These are phyloP conservation scores for Nephrocerus scutellatus DNA, from an alignment of 2,888 invertebrate species.

Conservation along the genomic window DNA sequence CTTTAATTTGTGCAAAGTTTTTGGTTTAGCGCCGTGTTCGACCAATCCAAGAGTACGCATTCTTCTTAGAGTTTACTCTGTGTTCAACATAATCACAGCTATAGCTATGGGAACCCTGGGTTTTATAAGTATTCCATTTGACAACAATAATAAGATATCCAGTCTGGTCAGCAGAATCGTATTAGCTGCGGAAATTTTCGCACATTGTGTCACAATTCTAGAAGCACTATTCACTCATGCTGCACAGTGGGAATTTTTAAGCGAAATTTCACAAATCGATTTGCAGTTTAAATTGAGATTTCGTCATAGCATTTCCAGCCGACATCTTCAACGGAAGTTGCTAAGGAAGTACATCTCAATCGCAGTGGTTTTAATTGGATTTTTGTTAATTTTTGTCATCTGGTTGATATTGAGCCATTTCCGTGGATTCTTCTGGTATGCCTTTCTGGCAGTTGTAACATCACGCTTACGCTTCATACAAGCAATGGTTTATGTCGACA, in stretches of 20 bases:
- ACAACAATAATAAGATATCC: neutral
- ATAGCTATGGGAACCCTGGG: no score
- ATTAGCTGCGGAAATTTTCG: slow-evolving; percentile 1
- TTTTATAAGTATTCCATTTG: neutral
- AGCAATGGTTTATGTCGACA: slow-evolving; percentile 10
- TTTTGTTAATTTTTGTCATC: slow-evolving; percentile 1
- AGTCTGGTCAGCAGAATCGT: slow-evolving; percentile 7
- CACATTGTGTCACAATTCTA: slow-evolving; percentile 16
- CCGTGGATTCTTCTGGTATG: slow-evolving; percentile 11
- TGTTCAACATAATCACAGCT: no score
- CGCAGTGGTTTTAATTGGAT: slow-evolving; percentile 3
- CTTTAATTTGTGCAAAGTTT: no score
- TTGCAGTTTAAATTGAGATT: neutral
- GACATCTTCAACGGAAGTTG: neutral
- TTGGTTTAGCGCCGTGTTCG: no score
- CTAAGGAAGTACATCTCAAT: neutral
- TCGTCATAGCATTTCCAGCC: neutral
- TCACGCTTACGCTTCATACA: slow-evolving; percentile 18
- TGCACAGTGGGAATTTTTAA: neutral
- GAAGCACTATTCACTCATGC: slow-evolving; percentile 19
- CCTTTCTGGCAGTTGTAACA: slow-evolving; percentile 10
- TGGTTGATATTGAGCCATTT: neutral
- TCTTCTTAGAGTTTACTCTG: no score
- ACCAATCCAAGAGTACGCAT: no score
- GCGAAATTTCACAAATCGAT: slow-evolving; percentile 12